phyloP scores from a whole-genome alignment of 2,797 vertebrate genomes.

The Lagorchestes hirsutus region DNA sequence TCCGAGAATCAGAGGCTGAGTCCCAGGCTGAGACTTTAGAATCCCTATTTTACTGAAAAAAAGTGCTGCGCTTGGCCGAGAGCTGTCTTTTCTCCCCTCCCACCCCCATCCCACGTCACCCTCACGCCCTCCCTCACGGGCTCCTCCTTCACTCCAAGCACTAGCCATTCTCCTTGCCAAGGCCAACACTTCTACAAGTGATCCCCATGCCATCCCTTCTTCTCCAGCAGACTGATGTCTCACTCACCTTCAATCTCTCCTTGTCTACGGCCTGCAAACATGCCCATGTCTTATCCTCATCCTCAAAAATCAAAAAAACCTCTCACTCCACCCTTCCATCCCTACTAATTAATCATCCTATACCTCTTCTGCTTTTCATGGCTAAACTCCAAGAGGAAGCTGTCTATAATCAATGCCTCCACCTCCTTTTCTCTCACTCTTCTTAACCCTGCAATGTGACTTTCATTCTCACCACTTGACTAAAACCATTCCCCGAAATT shows the following conservation, averaged over 20 bases:
- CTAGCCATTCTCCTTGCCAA: neutral
- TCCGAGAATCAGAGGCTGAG: neutral
- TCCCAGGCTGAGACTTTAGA: neutral
- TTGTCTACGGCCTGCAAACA: neutral
- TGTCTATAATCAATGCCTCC: neutral
- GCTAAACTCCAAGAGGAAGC: neutral
- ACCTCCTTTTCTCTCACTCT: neutral
- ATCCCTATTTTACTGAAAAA: neutral
- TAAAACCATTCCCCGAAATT: neutral
- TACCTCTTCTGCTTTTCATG: neutral
- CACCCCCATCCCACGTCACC: neutral
- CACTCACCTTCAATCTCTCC: neutral
- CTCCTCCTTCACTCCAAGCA: neutral
- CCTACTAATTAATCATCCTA: neutral
- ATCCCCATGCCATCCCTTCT: neutral
- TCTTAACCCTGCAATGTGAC: neutral
- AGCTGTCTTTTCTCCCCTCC: neutral
- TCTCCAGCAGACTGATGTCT: neutral
- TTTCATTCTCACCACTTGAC: neutral
- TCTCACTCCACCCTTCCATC: neutral
- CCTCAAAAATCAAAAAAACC: neutral
- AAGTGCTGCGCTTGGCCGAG: neutral
- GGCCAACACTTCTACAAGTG: neutral
- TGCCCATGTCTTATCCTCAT: too few species aligned
- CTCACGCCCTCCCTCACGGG: neutral